Percentiles rank a stretch among this genome's conserved stretches.
These are phyloP conservation scores for Naso thynnoides DNA, from an alignment of 2,797 vertebrate species.

Conservation along the genomic window DNA sequence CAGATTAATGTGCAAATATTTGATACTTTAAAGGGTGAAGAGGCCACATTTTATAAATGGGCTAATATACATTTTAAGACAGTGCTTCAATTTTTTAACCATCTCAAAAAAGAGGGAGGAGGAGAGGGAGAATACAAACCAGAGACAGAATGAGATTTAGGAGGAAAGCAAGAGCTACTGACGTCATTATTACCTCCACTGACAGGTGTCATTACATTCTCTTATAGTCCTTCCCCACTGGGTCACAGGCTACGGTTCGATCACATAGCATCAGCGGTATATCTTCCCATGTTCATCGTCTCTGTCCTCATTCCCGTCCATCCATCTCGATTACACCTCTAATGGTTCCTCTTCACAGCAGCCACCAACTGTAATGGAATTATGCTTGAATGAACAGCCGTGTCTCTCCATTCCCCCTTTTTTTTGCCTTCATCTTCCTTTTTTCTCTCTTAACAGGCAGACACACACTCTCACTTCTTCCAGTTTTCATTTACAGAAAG, in stretches of 20 bases:
- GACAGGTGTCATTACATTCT: conserved; percentile 63
- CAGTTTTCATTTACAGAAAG: conserved; percentile 56
- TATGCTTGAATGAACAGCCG: conserved; percentile 78
- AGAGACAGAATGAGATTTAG: too few species aligned
- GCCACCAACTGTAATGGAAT: conserved; percentile 79
- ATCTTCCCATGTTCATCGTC: conserved; percentile 55
- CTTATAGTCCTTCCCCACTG: conserved; percentile 29
- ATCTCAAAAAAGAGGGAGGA: background rate
- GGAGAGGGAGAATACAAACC: background rate
- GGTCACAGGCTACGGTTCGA: conserved; percentile 69
- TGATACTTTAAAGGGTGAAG: too few species aligned
- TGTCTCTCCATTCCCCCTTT: conserved; percentile 40
- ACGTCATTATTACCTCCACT: conserved; percentile 38
- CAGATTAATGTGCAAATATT: too few species aligned
- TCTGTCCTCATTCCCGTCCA: conserved; percentile 68
- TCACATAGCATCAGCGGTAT: conserved; percentile 60
- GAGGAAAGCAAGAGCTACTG: conserved; percentile 19
- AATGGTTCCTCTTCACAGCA: conserved; percentile 81
- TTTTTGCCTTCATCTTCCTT: conserved; percentile 1
- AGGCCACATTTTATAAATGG: background rate
- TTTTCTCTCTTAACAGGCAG: background rate
- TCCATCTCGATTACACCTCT: conserved; percentile 81
- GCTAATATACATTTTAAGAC: background rate
- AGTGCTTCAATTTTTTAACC: background rate
- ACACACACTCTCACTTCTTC: conserved; percentile 8